Evolutionary conservation across 1,140 invertebrate species (phyloP).

Genomic region (Hylyphantes graminicola): DNA sequence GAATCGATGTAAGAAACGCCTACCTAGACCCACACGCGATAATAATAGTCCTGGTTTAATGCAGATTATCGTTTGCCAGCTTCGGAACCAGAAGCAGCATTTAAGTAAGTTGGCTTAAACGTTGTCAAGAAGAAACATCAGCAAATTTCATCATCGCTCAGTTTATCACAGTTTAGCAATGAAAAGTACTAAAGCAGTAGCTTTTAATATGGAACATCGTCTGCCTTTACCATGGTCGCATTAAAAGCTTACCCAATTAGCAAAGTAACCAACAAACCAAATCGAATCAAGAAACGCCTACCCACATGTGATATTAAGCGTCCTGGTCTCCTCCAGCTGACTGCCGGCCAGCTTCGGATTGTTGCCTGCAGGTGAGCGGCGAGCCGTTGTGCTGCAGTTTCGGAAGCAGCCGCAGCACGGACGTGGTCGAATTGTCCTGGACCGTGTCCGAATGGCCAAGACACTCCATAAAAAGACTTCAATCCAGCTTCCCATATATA

Average conservation of each 20-base stretch:
- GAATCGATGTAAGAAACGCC: not conserved
- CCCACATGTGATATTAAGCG: constrained; percentile 55
- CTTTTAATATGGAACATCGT: too few relatives aligned
- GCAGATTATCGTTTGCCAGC: constrained; percentile 15
- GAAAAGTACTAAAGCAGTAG: too few relatives aligned
- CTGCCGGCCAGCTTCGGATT: constrained; percentile 50
- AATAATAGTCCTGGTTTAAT: constrained; percentile 37
- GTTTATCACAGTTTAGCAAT: too few relatives aligned
- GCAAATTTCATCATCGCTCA: too few relatives aligned
- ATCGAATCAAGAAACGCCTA: constrained; percentile 9
- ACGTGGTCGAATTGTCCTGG: constrained; percentile 54
- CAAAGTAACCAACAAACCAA: too few relatives aligned
- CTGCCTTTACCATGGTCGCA: not conserved
- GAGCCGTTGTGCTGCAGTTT: constrained; percentile 31
- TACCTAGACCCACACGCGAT: constrained; percentile 8
- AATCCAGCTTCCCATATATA: too few relatives aligned
- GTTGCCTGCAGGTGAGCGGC: constrained; percentile 46
- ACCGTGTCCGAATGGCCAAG: constrained; percentile 40
- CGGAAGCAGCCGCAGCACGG: constrained; percentile 48
- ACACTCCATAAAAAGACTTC: too few relatives aligned
- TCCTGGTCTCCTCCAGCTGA: constrained; percentile 20
- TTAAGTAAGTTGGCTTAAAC: too few relatives aligned
- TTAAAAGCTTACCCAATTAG: too few relatives aligned
- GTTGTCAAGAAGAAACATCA: too few relatives aligned
- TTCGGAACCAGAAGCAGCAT: too few relatives aligned